These are phyloP conservation scores for Eupsilia transversa DNA, from an alignment of 2,888 invertebrate genomes.

Conservation along the genomic window DNA sequence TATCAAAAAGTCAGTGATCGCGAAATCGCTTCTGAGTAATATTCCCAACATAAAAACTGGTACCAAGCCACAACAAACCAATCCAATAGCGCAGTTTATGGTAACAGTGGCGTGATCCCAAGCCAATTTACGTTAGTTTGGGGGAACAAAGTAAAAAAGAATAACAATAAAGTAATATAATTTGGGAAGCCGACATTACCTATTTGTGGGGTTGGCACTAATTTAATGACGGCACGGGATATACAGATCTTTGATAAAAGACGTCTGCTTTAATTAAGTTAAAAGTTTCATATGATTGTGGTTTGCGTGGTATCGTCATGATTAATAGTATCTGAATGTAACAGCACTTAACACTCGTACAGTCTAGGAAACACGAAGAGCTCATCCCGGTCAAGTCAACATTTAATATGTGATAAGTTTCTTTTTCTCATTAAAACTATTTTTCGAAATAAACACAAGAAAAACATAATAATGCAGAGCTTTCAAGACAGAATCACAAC, in stretches of 20 bases:
- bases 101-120: slow-evolving; percentile 89
- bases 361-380: slow-evolving; percentile 21
- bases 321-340: slow-evolving; percentile 46
- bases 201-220: slow-evolving; percentile 85
- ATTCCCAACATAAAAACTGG: slow-evolving; percentile 71
- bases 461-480: background rate
- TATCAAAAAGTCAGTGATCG: slow-evolving; percentile 51
- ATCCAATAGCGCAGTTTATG: slow-evolving; percentile 87
- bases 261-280: slow-evolving; percentile 61
- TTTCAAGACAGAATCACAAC: too few relatives aligned
- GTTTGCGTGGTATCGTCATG: slow-evolving; percentile 24
- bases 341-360: slow-evolving; percentile 17
- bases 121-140: slow-evolving; percentile 89
- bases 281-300: slow-evolving; percentile 50
- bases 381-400: background rate
- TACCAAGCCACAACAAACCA: slow-evolving; percentile 80
- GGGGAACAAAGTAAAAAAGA: slow-evolving; percentile 87
- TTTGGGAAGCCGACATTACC: slow-evolving; percentile 86
- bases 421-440: background rate
- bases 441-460: background rate
- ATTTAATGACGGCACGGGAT: slow-evolving; percentile 86
- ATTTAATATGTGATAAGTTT: slow-evolving; percentile 2
- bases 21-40: slow-evolving; percentile 65
- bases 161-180: slow-evolving; percentile 90
- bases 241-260: slow-evolving; percentile 80